Conservation (phyloP, 2,888 invertebrate genomes). For the Hipparchia semele region DNA sequence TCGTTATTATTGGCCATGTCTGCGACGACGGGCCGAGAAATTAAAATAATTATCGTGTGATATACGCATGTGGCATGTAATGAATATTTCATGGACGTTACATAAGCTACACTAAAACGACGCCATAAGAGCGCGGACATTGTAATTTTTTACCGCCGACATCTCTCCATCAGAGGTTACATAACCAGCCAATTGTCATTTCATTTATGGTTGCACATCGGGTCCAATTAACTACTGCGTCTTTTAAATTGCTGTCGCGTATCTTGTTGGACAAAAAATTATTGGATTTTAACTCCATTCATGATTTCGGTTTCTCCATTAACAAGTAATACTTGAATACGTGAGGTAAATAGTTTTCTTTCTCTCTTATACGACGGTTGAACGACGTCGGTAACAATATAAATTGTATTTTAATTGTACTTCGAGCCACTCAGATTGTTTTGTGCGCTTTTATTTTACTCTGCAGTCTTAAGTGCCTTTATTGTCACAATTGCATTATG, state of each 20-base stretch:
- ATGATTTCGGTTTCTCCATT: conserved; percentile 37
- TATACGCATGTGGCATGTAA: conserved; percentile 52
- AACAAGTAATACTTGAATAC: conserved; percentile 29
- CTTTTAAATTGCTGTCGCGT: conserved; percentile 39
- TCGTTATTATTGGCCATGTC: conserved; percentile 64
- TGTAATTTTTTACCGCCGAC: conserved; percentile 30
- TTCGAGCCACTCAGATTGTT: conserved; percentile 13
- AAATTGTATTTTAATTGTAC: conserved; percentile 59
- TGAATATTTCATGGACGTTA: conserved; percentile 45
- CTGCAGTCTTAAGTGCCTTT: conserved; percentile 73
- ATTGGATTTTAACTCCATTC: conserved; percentile 35
- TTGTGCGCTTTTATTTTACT: conserved; percentile 52
- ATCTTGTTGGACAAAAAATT: conserved; percentile 34
- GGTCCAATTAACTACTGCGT: conserved; percentile 35
- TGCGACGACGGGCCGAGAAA: conserved; percentile 67
- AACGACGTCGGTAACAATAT: conserved; percentile 57
- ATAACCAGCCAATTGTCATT: conserved; percentile 38
- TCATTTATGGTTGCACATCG: conserved; percentile 38
- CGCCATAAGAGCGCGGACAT: conserved; percentile 26
- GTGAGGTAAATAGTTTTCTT: conserved; percentile 51
- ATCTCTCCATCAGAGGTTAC: conserved; percentile 31
- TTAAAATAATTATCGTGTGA: conserved; percentile 75
- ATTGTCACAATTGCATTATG: conserved; percentile 68
- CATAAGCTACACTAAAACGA: conserved; percentile 40
- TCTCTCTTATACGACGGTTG: conserved; percentile 51